Evolutionary conservation across 2,888 invertebrate species (phyloP), one percentile per base, ranked within the genome.

Genomic region (Limnephilus marmoratus): DNA sequence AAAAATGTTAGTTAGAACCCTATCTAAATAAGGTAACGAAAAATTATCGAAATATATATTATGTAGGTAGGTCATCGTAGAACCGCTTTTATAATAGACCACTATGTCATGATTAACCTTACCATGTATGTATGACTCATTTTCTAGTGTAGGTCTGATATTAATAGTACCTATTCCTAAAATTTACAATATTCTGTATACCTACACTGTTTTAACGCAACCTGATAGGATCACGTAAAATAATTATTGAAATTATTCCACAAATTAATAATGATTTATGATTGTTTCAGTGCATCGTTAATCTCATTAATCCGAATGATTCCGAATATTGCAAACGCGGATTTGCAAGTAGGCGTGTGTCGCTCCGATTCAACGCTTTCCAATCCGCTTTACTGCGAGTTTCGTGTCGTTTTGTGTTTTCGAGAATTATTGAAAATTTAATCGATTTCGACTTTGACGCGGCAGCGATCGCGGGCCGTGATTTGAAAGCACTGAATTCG

Each of bases 401-500:
- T 2, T 18, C 90, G 31, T 85, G 29, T 18, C 53, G 49, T 45
- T 31, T 53, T 90, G 53, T 37, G 82, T 45, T 90, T 85, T 90
- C 86, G 90, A n/a, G 90, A 92, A 91, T 92, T 91, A 90, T 92
- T 91, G 92, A 92, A 92, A 92, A 91, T 90, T 49, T 81, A 91
- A 83, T 89, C 85, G 92, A 92, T 90, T 92, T 92, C 41, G 82
- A 45, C 34, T 90, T 68, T 87, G 92, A 88, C 68, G 92, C 86
- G 81, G 41, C 41, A 37, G 86, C 86, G 45, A 45, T 18, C n/a
- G 85, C 86, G n/a, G 12, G 45, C 86, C 15, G 86, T n/a, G n/a
- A 86, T 45, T 86, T 45, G 29, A 86, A 29, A 9, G 49, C 41
- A n/a, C 29, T 2, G 31, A n/a, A 24, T n/a, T 68, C 24, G 68